These are phyloP conservation scores for Pseudorasbora parva DNA, from an alignment of 2,113 vertebrate genomes.

Conservation along the genomic window DNA sequence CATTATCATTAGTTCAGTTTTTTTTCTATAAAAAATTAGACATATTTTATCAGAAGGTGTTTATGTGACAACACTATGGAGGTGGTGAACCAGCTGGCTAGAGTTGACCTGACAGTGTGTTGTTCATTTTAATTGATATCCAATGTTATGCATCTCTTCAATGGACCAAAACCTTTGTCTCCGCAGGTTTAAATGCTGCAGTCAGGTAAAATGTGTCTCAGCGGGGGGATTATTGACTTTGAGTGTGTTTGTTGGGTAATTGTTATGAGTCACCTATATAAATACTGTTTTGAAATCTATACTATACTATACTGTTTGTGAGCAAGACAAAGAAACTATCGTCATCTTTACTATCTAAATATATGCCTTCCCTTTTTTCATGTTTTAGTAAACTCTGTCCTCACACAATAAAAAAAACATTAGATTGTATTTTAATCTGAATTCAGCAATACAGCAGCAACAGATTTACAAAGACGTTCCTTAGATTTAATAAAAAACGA, in stretches of 20 bases:
- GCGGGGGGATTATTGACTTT: not conserved
- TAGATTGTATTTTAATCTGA: slow-evolving; percentile 25
- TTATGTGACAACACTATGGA: not conserved
- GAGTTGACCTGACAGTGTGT: not conserved
- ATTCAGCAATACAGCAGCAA: not conserved
- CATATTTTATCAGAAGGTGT: not conserved
- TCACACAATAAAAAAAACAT: slow-evolving; percentile 4
- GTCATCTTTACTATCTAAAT: no score
- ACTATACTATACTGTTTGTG: not conserved
- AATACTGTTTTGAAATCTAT: not conserved
- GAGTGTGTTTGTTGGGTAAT: not conserved
- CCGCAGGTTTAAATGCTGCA: not conserved
- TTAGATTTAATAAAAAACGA: slow-evolving; percentile 24
- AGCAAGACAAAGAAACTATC: not conserved
- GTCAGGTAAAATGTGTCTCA: slow-evolving; percentile 11
- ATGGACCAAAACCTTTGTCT: slow-evolving; percentile 1
- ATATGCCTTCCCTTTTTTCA: not conserved
- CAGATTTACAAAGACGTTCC: slow-evolving; percentile 20
- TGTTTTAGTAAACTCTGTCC: not conserved
- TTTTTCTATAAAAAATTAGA: not conserved
- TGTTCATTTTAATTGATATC: not conserved
- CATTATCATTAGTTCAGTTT: not conserved
- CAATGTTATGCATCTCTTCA: not conserved
- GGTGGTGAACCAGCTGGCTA: not conserved
- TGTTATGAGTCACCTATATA: slow-evolving; percentile 9